A percentile compares a stretch with the other conserved stretches of the same genome.
Evolutionary conservation across 2,797 vertebrate species (phyloP).

Genomic region (Remorina albescens): DNA sequence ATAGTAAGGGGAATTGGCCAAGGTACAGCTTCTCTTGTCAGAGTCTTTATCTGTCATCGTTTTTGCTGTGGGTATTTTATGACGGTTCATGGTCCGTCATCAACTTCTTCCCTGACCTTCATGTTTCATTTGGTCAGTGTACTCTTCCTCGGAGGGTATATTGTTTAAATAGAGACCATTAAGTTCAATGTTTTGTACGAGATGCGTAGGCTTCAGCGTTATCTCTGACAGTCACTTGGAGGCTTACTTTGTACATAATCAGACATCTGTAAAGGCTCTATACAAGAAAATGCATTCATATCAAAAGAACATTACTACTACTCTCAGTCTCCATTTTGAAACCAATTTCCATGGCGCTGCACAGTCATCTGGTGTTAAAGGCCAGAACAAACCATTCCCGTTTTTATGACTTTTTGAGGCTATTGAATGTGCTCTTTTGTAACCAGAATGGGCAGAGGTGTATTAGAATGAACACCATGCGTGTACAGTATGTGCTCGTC

Average conservation of each 20-base stretch:
- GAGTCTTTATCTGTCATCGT: conserved; percentile 73
- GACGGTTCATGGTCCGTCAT: conserved; percentile 73
- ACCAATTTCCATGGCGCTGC: conserved; percentile 8
- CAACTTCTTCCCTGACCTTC: conserved; percentile 69
- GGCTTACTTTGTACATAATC: conserved; percentile 12
- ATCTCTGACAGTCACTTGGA: conserved; percentile 41
- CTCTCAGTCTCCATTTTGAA: conserved; percentile 29
- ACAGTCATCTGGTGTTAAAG: conserved; percentile 29
- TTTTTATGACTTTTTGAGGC: conserved; percentile 2
- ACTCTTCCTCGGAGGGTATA: conserved; percentile 42
- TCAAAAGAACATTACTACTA: conserved; percentile 12
- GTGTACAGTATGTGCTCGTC: background rate
- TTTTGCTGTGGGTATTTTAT: conserved; percentile 72
- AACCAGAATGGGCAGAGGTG: background rate
- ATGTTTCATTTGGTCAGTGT: conserved; percentile 68
- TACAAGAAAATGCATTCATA: conserved; percentile 13
- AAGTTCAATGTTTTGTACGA: conserved; percentile 35
- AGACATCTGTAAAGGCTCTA: conserved; percentile 39
- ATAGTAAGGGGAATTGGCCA: conserved; percentile 49
- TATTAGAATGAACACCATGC: background rate
- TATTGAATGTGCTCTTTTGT: background rate
- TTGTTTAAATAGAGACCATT: conserved; percentile 63
- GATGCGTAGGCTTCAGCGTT: conserved; percentile 25
- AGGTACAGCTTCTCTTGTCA: conserved; percentile 66
- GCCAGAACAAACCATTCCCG: conserved; percentile 22